Base-by-base conservation (phyloP, 2,888 invertebrate species). In the Caradrina clavipalpis region DNA sequence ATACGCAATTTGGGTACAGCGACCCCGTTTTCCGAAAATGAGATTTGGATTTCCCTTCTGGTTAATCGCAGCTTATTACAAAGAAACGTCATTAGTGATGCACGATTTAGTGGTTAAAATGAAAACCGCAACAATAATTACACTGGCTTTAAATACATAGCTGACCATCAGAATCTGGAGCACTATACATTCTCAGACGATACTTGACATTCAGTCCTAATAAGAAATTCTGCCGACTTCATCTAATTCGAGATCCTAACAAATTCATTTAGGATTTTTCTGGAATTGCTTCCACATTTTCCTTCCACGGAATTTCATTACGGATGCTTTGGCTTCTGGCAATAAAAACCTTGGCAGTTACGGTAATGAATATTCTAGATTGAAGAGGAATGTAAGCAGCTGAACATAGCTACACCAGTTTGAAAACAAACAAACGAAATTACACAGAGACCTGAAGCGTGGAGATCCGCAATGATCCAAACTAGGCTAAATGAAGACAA, bases 401-500 rank as follows among this genome's bases (percentile, higher is more conserved):
- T 8, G n/a, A n/a, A 15, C n/a, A 39, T 11, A 19, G 45, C 45
- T 39, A 47, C 19, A 39, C 19, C 19, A 26, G 26, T 54, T 56
- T 19, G 17, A 76, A 59, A 78, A 47, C 47, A 45, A 60, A 59
- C 31, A 19, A 21, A 21, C 56, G 21, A 60, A 67, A 64, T 42
- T 19, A 54, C 54, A 55, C 13, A 31, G 49, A 57, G n/a, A 22
- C 70, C 50, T 47, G 53, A 62, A 58, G 63, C 80, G 58, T 49
- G 15, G 21, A 49, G 47, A 67, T 63, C 17, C 31, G 55, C 21
- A 69, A 66, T 45, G 54, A 61, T 67, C 60, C 56, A 67, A 80
- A 73, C 39, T 66, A 3, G 35, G 56, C 42, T 72, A 55, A 51
- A 57, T 47, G 42, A 45, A 68, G 50, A 78, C 66, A 78, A 71